Evolutionary conservation across 2,113 vertebrate genomes (phyloP).

Genomic region (Eolophus roseicapilla): DNA sequence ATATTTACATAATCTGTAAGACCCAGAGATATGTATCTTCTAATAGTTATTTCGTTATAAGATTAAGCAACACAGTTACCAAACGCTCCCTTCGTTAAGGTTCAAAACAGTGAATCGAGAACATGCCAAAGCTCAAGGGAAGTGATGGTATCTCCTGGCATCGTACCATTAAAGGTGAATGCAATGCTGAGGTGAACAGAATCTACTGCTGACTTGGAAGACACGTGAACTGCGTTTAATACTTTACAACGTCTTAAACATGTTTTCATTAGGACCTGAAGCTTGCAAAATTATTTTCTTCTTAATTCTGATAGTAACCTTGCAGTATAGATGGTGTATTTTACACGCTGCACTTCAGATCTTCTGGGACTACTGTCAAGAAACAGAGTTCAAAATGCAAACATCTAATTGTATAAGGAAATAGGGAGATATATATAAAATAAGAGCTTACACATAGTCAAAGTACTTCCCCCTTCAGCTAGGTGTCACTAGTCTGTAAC

Average conservation of each 20-base stretch:
- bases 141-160: neutral
- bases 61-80: neutral
- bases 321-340: neutral
- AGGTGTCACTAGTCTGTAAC: conserved; percentile 25
- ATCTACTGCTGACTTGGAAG: neutral
- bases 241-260: neutral
- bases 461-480: conserved; percentile 1
- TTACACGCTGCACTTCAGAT: neutral
- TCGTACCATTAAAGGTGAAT: neutral
- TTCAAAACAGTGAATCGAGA: neutral
- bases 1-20: neutral
- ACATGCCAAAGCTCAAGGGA: neutral
- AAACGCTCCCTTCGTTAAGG: neutral
- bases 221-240: neutral
- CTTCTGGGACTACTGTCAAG: neutral
- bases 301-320: neutral
- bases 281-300: neutral
- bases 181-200: neutral
- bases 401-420: neutral
- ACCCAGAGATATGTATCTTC: neutral
- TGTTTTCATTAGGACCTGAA: neutral
- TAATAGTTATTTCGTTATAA: neutral
- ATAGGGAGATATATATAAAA: neutral
- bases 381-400: neutral
- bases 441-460: neutral